phyloP scores from a whole-genome alignment of 2,797 vertebrate genomes.

The Oreochromis mossambicus region DNA sequence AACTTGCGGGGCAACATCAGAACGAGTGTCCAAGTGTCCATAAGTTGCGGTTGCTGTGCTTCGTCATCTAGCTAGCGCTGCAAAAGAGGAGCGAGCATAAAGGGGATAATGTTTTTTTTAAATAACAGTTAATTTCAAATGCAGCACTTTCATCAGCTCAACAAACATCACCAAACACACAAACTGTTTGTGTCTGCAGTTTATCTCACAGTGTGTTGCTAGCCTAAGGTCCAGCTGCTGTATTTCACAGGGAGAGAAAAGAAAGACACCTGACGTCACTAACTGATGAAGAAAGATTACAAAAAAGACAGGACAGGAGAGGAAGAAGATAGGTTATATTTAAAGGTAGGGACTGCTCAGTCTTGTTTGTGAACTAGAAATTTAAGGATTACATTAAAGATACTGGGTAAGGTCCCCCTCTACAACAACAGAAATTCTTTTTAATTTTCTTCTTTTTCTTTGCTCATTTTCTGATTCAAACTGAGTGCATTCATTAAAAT shows the following conservation, averaged over 20 bases:
- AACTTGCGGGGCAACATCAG: background rate
- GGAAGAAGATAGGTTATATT: background rate
- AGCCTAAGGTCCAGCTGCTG: background rate
- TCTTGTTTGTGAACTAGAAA: background rate
- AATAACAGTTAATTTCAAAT: background rate
- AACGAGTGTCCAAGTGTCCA: background rate
- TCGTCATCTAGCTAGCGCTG: background rate
- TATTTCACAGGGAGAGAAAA: background rate
- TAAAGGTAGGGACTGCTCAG: background rate
- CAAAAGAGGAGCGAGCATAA: background rate
- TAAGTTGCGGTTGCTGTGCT: background rate
- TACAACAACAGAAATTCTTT: background rate
- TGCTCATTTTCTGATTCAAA: background rate
- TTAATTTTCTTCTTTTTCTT: background rate
- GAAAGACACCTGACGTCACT: background rate
- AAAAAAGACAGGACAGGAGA: background rate
- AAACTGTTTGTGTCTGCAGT: background rate
- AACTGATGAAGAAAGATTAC: background rate
- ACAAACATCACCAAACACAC: background rate
- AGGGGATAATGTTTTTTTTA: background rate
- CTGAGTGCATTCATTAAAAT: background rate
- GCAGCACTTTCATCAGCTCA: background rate
- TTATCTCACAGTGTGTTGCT: background rate
- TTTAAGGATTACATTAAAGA: background rate
- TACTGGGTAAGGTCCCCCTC: background rate